These are phyloP conservation scores for Chrysoperla carnea DNA, from an alignment of 1,140 invertebrate species.

Conservation along the genomic window DNA sequence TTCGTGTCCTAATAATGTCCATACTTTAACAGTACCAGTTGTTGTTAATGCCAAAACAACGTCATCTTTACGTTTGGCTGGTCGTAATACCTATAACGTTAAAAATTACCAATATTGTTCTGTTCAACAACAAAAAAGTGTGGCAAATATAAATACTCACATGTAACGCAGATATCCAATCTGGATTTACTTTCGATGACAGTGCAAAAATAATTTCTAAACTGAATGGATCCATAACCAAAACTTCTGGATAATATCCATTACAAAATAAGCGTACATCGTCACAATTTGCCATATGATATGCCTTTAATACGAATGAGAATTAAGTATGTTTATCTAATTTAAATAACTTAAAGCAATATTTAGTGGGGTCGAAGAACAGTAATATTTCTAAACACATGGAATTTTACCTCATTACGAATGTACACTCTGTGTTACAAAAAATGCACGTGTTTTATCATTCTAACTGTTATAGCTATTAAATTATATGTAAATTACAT, in stretches of 20 bases:
- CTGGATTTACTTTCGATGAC: constrained; percentile 89
- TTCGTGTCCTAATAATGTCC: constrained; percentile 83
- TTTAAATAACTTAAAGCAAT: too few relatives aligned
- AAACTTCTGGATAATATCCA: constrained; percentile 94
- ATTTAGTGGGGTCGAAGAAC: too few relatives aligned
- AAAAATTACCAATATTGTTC: background rate
- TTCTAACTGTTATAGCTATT: too few relatives aligned
- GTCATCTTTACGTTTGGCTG: constrained; percentile 84
- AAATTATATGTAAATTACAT: too few relatives aligned
- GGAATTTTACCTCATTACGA: too few relatives aligned
- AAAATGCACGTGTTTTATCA: too few relatives aligned
- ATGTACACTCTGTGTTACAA: too few relatives aligned
- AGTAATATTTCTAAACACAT: too few relatives aligned
- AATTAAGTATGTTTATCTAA: too few relatives aligned
- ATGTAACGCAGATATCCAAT: constrained; percentile 96
- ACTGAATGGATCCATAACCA: constrained; percentile 92
- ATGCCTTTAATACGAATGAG: constrained; percentile 39
- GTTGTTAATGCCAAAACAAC: constrained; percentile 91
- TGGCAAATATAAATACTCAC: constrained; percentile 26
- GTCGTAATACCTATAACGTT: constrained; percentile 43
- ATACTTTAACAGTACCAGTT: constrained; percentile 94
- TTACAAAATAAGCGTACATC: constrained; percentile 79
- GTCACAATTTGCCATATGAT: constrained; percentile 61
- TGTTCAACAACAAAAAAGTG: background rate
- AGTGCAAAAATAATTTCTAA: constrained; percentile 83